A percentile compares a stretch with the other conserved stretches of the same genome.
Conservation (phyloP, 2,797 vertebrate species). For the Sebastes baramenuke region DNA sequence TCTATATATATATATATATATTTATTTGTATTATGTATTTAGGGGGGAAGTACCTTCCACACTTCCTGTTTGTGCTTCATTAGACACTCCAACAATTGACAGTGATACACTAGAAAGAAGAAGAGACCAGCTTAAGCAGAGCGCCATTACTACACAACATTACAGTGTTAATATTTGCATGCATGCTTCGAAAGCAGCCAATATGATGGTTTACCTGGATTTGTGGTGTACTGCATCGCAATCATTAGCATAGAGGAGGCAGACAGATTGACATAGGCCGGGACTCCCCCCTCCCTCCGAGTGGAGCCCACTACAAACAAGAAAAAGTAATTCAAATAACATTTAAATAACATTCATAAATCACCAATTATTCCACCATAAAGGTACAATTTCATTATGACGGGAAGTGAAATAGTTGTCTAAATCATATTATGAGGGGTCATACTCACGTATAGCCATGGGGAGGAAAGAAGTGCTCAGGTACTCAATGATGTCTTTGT, state of each 20-base stretch:
- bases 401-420: not conserved
- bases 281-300: constrained; percentile 93
- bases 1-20: no score
- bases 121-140: constrained; percentile 1
- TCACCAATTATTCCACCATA: not conserved
- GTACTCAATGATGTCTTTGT: constrained; percentile 99
- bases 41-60: constrained; percentile 92
- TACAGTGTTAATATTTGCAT: not conserved
- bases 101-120: constrained; percentile 94
- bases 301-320: constrained; percentile 91
- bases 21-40: not conserved
- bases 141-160: not conserved
- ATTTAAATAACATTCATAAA: not conserved
- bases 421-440: constrained; percentile 9
- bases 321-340: not conserved
- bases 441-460: constrained; percentile 99
- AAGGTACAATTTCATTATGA: not conserved
- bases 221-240: constrained; percentile 98
- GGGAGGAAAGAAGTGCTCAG: constrained; percentile 99
- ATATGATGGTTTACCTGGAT: constrained; percentile 86
- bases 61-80: constrained; percentile 99
- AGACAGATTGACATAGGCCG: constrained; percentile 96
- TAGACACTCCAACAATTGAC: constrained; percentile 97
- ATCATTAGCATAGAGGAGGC: constrained; percentile 99
- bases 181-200: not conserved